Evolutionary conservation across 2,888 invertebrate species (phyloP).

Genomic region (Caenorhabditis plicata): DNA sequence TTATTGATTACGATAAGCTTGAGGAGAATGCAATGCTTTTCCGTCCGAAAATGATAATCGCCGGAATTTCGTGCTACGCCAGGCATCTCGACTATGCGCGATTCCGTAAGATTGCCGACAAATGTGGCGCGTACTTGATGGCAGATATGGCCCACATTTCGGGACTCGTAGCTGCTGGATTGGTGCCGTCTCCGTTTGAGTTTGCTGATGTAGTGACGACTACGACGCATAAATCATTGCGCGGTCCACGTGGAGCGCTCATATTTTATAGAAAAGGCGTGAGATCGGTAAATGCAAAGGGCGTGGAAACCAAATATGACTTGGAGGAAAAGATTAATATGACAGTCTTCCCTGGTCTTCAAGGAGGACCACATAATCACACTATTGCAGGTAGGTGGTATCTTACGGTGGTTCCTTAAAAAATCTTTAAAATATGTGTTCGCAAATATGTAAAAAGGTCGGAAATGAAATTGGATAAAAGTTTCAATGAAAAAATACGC

Average conservation of each 20-base stretch:
- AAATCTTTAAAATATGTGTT: neutral
- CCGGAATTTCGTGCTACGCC: slow-evolving; percentile 91
- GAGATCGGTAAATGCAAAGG: slow-evolving; percentile 75
- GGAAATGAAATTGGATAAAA: no score
- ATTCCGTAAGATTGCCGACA: slow-evolving; percentile 78
- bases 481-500: no score
- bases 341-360: slow-evolving; percentile 88
- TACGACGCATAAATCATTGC: slow-evolving; percentile 87
- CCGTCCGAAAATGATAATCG: slow-evolving; percentile 88
- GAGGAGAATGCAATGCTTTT: slow-evolving; percentile 81
- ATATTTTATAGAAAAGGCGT: slow-evolving; percentile 89
- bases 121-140: slow-evolving; percentile 80
- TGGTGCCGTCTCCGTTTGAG: slow-evolving; percentile 86
- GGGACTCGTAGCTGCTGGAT: slow-evolving; percentile 86
- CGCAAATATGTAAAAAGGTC: no score
- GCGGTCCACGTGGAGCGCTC: slow-evolving; percentile 76
- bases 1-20: slow-evolving; percentile 88
- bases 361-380: slow-evolving; percentile 96
- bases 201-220: slow-evolving; percentile 87
- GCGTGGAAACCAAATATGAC: slow-evolving; percentile 83
- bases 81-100: slow-evolving; percentile 86
- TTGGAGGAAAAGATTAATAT: slow-evolving; percentile 84
- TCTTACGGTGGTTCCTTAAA: slow-evolving; percentile 73
- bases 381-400: no score
- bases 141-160: slow-evolving; percentile 95